A percentile compares a stretch with the other conserved stretches of the same genome.
These are phyloP conservation scores for Tapirus terrestris DNA, from an alignment of 2,113 vertebrate genomes.

Conservation along the genomic window DNA sequence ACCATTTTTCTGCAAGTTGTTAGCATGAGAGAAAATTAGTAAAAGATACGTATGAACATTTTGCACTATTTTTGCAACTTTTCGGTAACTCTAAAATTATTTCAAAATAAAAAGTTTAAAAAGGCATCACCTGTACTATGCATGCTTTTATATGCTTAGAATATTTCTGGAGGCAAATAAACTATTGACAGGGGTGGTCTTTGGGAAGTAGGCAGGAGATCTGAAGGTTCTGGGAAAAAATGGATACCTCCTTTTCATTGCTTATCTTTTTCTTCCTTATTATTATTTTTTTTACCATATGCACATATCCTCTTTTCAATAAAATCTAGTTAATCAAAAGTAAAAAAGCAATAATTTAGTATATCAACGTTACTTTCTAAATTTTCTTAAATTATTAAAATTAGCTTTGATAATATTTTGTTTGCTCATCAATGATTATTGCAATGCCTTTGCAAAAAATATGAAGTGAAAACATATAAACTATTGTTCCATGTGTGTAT, in stretches of 20 bases:
- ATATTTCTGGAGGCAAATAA: not conserved
- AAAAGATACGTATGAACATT: not conserved
- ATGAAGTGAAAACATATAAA: not conserved
- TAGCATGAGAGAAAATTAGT: not conserved
- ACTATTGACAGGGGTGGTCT: not conserved
- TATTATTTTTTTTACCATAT: not conserved
- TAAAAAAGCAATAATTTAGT: not conserved
- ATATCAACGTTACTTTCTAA: not conserved
- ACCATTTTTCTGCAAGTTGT: not conserved
- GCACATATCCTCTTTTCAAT: not conserved
- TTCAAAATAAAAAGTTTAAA: not conserved
- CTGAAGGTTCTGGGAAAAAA: not conserved
- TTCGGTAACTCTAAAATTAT: conserved; percentile 8
- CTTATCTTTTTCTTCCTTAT: not conserved
- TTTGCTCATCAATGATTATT: not conserved
- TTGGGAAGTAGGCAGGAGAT: not conserved
- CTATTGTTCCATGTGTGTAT: not conserved
- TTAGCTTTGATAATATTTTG: not conserved
- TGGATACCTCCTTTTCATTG: not conserved
- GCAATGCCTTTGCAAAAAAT: not conserved
- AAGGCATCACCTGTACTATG: not conserved
- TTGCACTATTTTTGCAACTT: not conserved
- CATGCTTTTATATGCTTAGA: not conserved
- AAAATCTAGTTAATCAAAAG: not conserved
- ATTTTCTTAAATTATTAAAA: conserved; percentile 16